Base-by-base conservation (phyloP, 2,888 invertebrate genomes). In the Parnassius orleans region DNA sequence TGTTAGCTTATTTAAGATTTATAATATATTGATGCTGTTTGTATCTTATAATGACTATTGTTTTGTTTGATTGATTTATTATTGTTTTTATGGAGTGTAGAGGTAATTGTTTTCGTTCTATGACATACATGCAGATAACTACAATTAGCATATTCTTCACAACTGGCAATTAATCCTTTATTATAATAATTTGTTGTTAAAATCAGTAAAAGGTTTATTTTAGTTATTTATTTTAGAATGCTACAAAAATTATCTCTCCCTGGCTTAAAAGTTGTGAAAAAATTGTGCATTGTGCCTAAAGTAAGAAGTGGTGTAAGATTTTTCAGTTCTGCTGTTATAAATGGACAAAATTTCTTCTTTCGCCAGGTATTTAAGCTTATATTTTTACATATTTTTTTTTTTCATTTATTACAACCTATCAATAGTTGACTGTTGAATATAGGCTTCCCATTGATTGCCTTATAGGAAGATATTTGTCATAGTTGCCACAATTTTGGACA, bases 341-440 rank as follows among this genome's bases (percentile, higher is more conserved):
- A 72, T 24, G 76, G 72, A 2, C 71, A 77, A 0, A 76, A 75
- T 63, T 86, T 90, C 74, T 90, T 90, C 75, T 88, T 90, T 70
- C 86, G 90, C 75, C 90, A 90, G 84, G 90, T 90, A 66, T 73
- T 74, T 72, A 53, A 63, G 66, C 42, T 48, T 46, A 2, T 19
- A 19, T 33, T 9, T 10, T 44, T 44, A 3, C 43, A 43, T 43
- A n/a, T 43, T 3, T 3, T 3, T 43, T 43, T 43, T 24, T 24
- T 24, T 24, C 24, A 1, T 33, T 33, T 33, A 33, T 33, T 33
- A 7, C 33, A 33, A 33, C 33, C 33, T 33, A 33, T 5, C 33
- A 33, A 33, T 33, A 19, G 19, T 19, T 2, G 2, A 19, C 19
- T 33, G 33, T 33, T 33, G 33, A 33, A 33, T 33, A 33, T 33